A percentile compares a stretch with the other conserved stretches of the same genome.
These are phyloP conservation scores for Lutjanus erythropterus DNA, from an alignment of 2,113 vertebrate genomes.

Conservation along the genomic window DNA sequence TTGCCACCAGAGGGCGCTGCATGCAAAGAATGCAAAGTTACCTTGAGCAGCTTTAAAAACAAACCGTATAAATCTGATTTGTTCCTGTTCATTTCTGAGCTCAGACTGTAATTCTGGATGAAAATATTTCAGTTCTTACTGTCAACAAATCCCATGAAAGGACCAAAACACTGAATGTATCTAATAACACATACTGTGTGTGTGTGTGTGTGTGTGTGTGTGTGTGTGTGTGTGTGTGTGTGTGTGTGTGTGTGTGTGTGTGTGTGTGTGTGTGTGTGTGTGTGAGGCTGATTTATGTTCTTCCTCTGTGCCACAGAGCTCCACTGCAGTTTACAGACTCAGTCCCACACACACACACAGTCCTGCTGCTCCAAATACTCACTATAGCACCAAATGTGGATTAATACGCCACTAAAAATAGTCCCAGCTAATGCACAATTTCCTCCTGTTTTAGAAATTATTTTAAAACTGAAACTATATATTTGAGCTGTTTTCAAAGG, in stretches of 20 bases:
- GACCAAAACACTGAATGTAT: not conserved
- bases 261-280: too few relatives aligned
- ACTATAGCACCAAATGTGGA: too few relatives aligned
- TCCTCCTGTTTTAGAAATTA: not conserved
- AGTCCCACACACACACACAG: too few relatives aligned
- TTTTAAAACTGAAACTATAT: too few relatives aligned
- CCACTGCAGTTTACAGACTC: too few relatives aligned
- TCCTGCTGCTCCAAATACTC: too few relatives aligned
- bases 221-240: too few relatives aligned
- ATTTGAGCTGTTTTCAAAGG: not conserved
- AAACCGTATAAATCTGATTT: not conserved
- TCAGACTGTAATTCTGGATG: not conserved
- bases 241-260: too few relatives aligned
- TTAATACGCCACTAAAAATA: not conserved
- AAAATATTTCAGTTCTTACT: not conserved
- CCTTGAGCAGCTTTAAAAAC: constrained; percentile 26
- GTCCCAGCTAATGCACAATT: too few relatives aligned
- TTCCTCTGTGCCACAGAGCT: too few relatives aligned
- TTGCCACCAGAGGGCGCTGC: not conserved
- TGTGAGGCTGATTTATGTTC: too few relatives aligned
- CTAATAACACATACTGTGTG: not conserved
- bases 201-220: too few relatives aligned
- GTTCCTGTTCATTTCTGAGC: not conserved
- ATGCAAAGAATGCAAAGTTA: not conserved
- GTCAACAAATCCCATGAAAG: not conserved